Percentiles rank a stretch among this genome's conserved stretches.
phyloP scores from a whole-genome alignment of 2,888 invertebrate species.

The Cryptocephalus primarius region DNA sequence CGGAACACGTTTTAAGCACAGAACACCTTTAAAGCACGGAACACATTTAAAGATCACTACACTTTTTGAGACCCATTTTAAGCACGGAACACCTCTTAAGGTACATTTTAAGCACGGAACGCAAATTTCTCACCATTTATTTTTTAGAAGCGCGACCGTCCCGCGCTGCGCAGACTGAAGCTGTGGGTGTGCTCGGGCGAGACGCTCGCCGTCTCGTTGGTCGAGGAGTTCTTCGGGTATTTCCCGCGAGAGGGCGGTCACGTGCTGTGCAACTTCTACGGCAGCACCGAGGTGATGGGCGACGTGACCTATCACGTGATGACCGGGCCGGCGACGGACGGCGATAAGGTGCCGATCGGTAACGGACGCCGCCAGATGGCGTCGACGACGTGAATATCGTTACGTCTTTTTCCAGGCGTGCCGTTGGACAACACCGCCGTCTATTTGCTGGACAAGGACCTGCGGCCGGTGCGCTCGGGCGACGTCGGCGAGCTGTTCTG shows the following conservation, averaged over 20 bases:
- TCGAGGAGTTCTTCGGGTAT: slow-evolving; percentile 63
- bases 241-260: slow-evolving; percentile 56
- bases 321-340: slow-evolving; percentile 42
- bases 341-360: slow-evolving; percentile 76
- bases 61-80: too few relatives aligned
- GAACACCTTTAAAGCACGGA: too few relatives aligned
- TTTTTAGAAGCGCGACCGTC: too few relatives aligned
- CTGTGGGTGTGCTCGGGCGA: slow-evolving; percentile 87
- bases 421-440: slow-evolving; percentile 72
- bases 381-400: not conserved
- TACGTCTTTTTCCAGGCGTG: slow-evolving; percentile 41
- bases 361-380: slow-evolving; percentile 22
- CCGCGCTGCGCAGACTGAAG: slow-evolving; percentile 45
- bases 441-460: slow-evolving; percentile 66
- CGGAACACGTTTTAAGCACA: too few relatives aligned
- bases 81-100: too few relatives aligned
- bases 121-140: too few relatives aligned
- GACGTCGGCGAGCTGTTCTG: slow-evolving; percentile 76
- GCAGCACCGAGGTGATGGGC: slow-evolving; percentile 86
- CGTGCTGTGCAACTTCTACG: slow-evolving; percentile 76
- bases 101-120: too few relatives aligned
- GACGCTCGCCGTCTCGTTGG: slow-evolving; percentile 58
- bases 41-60: too few relatives aligned
- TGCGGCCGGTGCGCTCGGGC: slow-evolving; percentile 58
- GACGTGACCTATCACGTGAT: slow-evolving; percentile 75